Conservation (phyloP, 2,113 vertebrate species). For the Dromas ardeola region DNA sequence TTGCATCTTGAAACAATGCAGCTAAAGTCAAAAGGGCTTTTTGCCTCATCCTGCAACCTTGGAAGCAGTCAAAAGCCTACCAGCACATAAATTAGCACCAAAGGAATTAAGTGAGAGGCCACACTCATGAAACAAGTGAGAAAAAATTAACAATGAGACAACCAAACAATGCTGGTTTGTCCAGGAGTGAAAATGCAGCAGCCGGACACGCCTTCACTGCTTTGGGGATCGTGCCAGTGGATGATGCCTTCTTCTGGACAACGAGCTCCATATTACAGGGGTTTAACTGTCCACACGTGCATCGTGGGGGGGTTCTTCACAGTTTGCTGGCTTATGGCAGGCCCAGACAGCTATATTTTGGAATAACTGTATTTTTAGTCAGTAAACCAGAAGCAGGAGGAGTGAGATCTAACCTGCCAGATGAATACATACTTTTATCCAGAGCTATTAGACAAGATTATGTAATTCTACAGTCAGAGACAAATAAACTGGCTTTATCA, state of each 20-base stretch:
- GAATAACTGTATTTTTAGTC: background rate
- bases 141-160: background rate
- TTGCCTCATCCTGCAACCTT: background rate
- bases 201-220: background rate
- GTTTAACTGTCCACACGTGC: accelerated
- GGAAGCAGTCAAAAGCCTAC: background rate
- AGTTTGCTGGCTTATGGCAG: background rate
- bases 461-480: background rate
- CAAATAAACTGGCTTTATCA: background rate
- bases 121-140: background rate
- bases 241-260: background rate
- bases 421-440: background rate
- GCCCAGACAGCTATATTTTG: background rate
- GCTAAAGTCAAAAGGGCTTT: background rate
- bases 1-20: background rate
- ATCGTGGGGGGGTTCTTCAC: background rate
- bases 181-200: background rate
- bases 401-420: background rate
- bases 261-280: accelerated
- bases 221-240: accelerated
- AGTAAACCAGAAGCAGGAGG: background rate
- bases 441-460: background rate
- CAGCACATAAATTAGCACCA: background rate
- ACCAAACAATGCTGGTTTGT: background rate
- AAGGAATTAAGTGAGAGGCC: background rate